phyloP scores from a whole-genome alignment of 2,797 vertebrate species.

The Ammospiza maritima region DNA sequence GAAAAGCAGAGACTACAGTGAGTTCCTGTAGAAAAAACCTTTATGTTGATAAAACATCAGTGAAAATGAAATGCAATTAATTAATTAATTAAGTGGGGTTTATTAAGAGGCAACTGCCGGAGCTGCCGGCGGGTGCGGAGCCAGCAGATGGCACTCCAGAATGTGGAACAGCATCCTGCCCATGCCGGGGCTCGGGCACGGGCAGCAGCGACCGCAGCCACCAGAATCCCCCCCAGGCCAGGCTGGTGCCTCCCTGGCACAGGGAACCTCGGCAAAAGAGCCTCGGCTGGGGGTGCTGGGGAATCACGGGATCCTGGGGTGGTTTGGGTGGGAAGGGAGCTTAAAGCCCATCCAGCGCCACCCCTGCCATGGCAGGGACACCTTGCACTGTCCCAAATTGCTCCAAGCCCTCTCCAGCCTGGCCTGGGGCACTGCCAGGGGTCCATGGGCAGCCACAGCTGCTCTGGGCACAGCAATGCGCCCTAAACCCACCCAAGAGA shows the following conservation, averaged over 20 bases:
- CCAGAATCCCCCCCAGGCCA: rapidly evolving
- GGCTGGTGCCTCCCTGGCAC: rapidly evolving
- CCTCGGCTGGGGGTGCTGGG: rapidly evolving
- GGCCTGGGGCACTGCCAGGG: neutral
- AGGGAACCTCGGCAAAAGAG: rapidly evolving
- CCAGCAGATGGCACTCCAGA: conserved; percentile 56
- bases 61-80: neutral
- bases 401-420: rapidly evolving
- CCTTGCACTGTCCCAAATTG: neutral
- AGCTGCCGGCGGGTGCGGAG: neutral
- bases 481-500: neutral
- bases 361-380: neutral
- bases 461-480: neutral
- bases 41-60: rapidly evolving
- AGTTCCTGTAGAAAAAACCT: neutral
- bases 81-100: neutral
- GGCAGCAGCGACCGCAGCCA: neutral
- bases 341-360: neutral
- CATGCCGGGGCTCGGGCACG: neutral
- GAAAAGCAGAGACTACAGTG: neutral
- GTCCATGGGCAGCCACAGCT: neutral
- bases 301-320: rapidly evolving
- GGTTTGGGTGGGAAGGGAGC: neutral
- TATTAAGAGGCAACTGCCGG: neutral
- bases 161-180: neutral